Conservation (phyloP, 2,113 vertebrate species). For the Campylorhamphus procurvoides region DNA sequence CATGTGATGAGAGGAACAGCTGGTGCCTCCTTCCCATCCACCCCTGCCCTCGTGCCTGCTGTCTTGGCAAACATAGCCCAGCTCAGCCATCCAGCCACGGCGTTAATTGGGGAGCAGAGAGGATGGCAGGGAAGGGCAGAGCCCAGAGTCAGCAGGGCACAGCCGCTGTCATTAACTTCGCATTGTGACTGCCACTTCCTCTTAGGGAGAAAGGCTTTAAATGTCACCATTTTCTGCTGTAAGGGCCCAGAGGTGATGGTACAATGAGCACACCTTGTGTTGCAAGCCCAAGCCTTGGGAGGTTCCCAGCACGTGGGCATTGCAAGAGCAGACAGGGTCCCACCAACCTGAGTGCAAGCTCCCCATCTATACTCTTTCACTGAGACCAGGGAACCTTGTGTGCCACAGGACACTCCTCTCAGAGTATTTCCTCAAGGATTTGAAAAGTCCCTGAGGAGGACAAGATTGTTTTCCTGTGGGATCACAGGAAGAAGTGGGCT, state of each 20-base stretch:
- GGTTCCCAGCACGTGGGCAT: background rate
- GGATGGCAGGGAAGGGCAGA: background rate
- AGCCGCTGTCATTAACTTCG: background rate
- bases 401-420: background rate
- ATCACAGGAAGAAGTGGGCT: background rate
- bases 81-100: rapidly evolving
- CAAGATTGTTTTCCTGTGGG: background rate
- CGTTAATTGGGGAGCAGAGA: background rate
- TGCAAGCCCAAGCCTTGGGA: background rate
- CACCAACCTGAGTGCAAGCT: background rate
- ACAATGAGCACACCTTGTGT: rapidly evolving
- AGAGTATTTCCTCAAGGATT: background rate
- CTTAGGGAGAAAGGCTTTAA: background rate
- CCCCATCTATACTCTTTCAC: background rate
- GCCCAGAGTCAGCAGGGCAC: background rate
- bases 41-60: background rate
- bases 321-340: rapidly evolving
- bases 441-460: background rate
- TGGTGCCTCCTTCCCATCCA: background rate
- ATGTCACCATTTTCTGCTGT: background rate
- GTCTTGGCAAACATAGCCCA: background rate
- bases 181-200: background rate
- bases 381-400: background rate
- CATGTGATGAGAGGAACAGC: rapidly evolving
- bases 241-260: background rate